phyloP scores from a whole-genome alignment of 1,140 invertebrate species.

The Goniozus legneri region DNA sequence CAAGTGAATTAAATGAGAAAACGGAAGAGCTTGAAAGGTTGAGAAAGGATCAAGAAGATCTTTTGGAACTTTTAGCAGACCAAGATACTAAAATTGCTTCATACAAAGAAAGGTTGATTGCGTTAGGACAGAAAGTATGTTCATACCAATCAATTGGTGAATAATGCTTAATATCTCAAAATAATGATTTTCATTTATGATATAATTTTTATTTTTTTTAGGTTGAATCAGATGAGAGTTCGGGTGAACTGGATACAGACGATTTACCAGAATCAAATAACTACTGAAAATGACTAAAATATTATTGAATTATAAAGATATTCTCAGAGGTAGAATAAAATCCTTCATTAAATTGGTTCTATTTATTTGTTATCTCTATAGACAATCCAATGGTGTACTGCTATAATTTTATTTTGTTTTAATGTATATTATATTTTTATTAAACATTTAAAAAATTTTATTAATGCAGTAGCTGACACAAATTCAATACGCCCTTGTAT shows the following conservation, averaged over 20 bases:
- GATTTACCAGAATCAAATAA: constrained; percentile 41
- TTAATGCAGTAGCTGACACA: no score
- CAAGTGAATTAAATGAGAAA: constrained; percentile 46
- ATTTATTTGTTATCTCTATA: no score
- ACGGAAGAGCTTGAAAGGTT: constrained; percentile 65
- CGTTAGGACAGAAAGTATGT: constrained; percentile 66
- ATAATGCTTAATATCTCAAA: not conserved
- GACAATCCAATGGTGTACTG: no score
- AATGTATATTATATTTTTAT: no score
- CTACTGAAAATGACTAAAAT: constrained; percentile 18
- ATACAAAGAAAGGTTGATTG: constrained; percentile 68
- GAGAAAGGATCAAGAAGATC: constrained; percentile 87
- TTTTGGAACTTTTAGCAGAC: constrained; percentile 80
- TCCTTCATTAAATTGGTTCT: no score
- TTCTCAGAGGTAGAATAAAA: no score
- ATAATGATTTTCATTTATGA: not conserved
- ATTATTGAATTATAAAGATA: no score
- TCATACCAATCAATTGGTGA: not conserved
- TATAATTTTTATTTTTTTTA: constrained; percentile 16
- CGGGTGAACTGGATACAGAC: constrained; percentile 42
- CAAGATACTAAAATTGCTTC: constrained; percentile 73
- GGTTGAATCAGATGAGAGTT: constrained; percentile 48
- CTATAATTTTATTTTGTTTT: no score
- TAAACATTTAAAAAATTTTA: no score
- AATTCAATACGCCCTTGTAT: no score